Percentiles rank a stretch among this genome's conserved stretches.
Evolutionary conservation across 2,888 invertebrate species (phyloP).

Genomic region (Agrotis clavis): DNA sequence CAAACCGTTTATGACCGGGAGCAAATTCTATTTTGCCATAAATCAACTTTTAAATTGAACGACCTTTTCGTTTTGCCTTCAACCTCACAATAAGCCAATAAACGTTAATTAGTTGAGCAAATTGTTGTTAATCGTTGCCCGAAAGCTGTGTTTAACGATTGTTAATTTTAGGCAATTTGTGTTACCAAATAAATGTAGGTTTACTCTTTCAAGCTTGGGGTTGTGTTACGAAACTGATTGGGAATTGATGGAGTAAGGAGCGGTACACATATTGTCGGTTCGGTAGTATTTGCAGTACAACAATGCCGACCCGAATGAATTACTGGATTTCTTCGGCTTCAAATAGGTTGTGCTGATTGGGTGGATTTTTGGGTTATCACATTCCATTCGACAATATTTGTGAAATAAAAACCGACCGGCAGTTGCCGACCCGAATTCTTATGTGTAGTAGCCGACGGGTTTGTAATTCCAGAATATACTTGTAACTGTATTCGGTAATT

Average conservation of each 20-base stretch:
- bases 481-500: too few relatives aligned
- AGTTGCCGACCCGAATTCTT: too few relatives aligned
- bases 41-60: conserved; percentile 47
- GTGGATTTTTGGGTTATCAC: too few relatives aligned
- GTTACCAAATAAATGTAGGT: conserved; percentile 42
- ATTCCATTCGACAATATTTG: too few relatives aligned
- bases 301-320: too few relatives aligned
- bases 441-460: too few relatives aligned
- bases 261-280: too few relatives aligned
- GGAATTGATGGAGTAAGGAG: neutral
- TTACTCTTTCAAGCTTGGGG: conserved; percentile 22
- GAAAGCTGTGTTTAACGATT: conserved; percentile 44
- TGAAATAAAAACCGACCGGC: too few relatives aligned
- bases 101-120: conserved; percentile 47
- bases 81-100: conserved; percentile 37
- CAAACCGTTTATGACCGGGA: conserved; percentile 24
- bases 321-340: too few relatives aligned
- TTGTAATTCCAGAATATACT: too few relatives aligned
- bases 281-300: too few relatives aligned
- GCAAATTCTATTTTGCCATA: conserved; percentile 16
- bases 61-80: conserved; percentile 35
- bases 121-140: conserved; percentile 54
- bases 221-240: neutral
- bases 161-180: conserved; percentile 44
- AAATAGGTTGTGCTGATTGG: too few relatives aligned